These are phyloP conservation scores for Lysiphlebus fabarum DNA, from an alignment of 1,140 invertebrate species.

Conservation along the genomic window DNA sequence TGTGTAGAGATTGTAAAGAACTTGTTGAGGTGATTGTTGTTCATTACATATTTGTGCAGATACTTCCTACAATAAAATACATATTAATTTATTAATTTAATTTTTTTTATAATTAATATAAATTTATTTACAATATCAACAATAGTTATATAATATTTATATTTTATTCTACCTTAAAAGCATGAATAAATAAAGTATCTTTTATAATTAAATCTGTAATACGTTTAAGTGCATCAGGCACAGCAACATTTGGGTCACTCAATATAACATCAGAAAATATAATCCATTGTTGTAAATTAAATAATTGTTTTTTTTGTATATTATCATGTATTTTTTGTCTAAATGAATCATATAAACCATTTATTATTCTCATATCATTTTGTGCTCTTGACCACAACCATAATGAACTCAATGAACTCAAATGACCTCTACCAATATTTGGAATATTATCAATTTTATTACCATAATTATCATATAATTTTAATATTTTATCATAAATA, in stretches of 20 bases:
- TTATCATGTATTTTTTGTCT: conserved; percentile 53
- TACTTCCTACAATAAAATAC: conserved; percentile 59
- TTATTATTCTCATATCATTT: conserved; percentile 56
- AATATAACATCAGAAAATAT: conserved; percentile 64
- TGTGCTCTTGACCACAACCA: conserved; percentile 60
- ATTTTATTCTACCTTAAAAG: conserved; percentile 58
- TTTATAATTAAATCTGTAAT: conserved; percentile 57
- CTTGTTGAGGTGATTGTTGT: conserved; percentile 73
- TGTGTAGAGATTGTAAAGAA: conserved; percentile 77
- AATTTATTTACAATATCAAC: not conserved
- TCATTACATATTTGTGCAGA: conserved; percentile 64
- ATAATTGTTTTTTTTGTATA: conserved; percentile 31
- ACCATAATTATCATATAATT: conserved; percentile 57
- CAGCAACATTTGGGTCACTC: conserved; percentile 56
- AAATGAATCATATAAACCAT: conserved; percentile 62
- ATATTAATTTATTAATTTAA: conserved; percentile 2
- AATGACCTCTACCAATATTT: conserved; percentile 37
- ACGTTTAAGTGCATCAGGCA: conserved; percentile 52
- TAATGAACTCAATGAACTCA: conserved; percentile 49
- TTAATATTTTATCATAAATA: conserved; percentile 49
- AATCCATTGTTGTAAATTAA: conserved; percentile 56
- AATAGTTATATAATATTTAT: conserved; percentile 1
- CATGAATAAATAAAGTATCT: conserved; percentile 61
- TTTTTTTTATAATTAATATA: not conserved
- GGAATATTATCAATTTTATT: conserved; percentile 48